Percentiles rank a stretch among this genome's conserved stretches.
Conservation (phyloP, 2,113 vertebrate species). For the Nesogale talazaci region DNA sequence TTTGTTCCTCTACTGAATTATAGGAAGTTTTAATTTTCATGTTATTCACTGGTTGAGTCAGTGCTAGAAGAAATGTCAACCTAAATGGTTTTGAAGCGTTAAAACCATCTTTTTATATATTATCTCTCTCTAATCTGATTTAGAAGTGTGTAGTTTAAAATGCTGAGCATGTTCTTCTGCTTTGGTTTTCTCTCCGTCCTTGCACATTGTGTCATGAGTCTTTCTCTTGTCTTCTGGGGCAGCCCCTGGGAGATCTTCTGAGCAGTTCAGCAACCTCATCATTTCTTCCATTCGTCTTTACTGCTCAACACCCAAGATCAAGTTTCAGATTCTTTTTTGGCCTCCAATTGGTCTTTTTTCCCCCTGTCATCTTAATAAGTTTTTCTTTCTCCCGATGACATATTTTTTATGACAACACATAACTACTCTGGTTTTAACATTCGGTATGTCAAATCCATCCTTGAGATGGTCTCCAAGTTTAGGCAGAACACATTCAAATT, state of each 20-base stretch:
- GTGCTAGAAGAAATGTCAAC: constrained; percentile 70
- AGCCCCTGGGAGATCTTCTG: too few relatives aligned
- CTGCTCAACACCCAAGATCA: background rate
- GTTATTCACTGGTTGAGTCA: constrained; percentile 69
- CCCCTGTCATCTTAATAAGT: too few relatives aligned
- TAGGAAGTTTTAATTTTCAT: constrained; percentile 76
- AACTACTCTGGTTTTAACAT: too few relatives aligned
- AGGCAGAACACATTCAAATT: too few relatives aligned
- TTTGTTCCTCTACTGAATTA: constrained; percentile 68
- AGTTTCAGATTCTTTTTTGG: background rate
- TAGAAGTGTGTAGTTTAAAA: constrained; percentile 66
- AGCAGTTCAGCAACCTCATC: background rate
- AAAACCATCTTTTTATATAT: constrained; percentile 44
- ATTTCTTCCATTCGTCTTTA: background rate
- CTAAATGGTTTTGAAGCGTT: constrained; percentile 74
- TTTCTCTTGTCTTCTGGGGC: background rate
- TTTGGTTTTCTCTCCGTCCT: background rate
- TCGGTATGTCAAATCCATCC: too few relatives aligned
- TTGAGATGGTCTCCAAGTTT: too few relatives aligned
- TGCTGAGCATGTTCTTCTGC: background rate
- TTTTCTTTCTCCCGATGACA: too few relatives aligned
- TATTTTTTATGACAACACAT: too few relatives aligned
- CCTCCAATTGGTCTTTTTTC: too few relatives aligned
- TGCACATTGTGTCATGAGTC: background rate
- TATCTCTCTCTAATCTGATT: constrained; percentile 49